Percentiles rank a stretch among this genome's conserved stretches.
Evolutionary conservation across 1,140 invertebrate species (phyloP).

Genomic region (Ostrea denselamellosa): DNA sequence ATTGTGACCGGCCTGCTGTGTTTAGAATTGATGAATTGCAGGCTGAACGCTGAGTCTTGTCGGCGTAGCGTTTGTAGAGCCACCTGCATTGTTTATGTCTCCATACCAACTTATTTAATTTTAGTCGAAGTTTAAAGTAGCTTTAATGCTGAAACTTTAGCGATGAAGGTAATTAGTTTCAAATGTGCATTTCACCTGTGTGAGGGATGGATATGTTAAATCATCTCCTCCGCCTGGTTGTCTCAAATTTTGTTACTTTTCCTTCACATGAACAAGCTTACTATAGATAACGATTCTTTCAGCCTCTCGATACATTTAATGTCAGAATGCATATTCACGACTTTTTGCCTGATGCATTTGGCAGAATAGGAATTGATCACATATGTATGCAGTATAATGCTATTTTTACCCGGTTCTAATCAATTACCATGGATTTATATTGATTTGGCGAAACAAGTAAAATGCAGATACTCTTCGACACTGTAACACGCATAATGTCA

Average conservation of each 20-base stretch:
- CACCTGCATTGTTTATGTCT: slow-evolving; percentile 22
- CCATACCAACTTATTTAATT: not conserved
- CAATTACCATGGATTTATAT: not conserved
- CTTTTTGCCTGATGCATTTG: not conserved
- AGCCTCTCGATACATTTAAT: not conserved
- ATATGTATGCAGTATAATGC: not conserved
- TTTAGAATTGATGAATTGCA: slow-evolving; percentile 15
- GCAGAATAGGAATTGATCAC: not conserved
- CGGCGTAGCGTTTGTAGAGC: not conserved
- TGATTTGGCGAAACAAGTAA: not conserved
- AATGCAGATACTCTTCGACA: not conserved
- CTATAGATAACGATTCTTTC: not conserved
- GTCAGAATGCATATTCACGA: not conserved
- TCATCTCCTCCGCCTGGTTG: not conserved
- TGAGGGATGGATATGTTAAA: not conserved
- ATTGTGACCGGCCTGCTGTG: not conserved
- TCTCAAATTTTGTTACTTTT: not conserved
- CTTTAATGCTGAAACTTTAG: slow-evolving; percentile 7
- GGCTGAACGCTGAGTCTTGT: not conserved
- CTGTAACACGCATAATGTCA: not conserved
- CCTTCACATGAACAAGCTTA: not conserved
- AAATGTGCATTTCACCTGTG: not conserved
- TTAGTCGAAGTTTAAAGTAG: slow-evolving; percentile 17
- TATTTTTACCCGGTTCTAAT: not conserved
- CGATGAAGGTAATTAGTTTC: not conserved